Evolutionary conservation across 2,113 vertebrate genomes (phyloP).

Genomic region (Probosciger aterrimus): DNA sequence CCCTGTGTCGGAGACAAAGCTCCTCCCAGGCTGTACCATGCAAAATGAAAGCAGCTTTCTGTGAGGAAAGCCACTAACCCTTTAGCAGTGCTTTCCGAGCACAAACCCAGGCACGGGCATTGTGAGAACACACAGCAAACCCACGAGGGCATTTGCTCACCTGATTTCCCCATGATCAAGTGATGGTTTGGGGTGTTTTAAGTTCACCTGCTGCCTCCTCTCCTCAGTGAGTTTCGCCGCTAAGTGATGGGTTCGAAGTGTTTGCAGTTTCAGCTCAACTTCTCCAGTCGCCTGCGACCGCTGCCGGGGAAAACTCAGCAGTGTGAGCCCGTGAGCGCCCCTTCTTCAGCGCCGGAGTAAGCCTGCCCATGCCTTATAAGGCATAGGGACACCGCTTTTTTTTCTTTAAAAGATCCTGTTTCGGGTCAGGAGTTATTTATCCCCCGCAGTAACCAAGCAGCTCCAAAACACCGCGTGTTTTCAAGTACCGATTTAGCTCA

Average conservation of each 20-base stretch:
- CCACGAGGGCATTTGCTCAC: constrained; percentile 17
- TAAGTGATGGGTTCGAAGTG: background rate
- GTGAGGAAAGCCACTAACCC: background rate
- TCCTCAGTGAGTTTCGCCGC: background rate
- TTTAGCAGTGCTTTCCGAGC: background rate
- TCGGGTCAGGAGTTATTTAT: constrained; percentile 54
- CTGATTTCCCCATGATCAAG: constrained; percentile 68
- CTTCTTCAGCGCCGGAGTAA: constrained; percentile 13
- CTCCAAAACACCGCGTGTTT: constrained; percentile 39
- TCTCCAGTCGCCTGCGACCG: background rate
- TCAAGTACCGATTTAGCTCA: constrained; percentile 16
- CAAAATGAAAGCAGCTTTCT: background rate
- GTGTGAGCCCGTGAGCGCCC: constrained; percentile 1
- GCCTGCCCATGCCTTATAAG: constrained; percentile 69
- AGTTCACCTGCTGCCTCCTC: background rate
- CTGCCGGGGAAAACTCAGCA: background rate
- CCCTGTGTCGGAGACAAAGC: background rate
- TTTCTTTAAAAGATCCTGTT: constrained; percentile 19
- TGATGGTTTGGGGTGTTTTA: background rate
- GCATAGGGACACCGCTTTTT: background rate
- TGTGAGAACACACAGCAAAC: background rate
- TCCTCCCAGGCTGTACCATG: constrained; percentile 8
- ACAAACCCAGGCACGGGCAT: background rate
- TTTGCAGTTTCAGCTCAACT: background rate
- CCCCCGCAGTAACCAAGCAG: constrained; percentile 43